Conservation (phyloP, 2,888 invertebrate genomes). For the Gymnocheta viridis region DNA sequence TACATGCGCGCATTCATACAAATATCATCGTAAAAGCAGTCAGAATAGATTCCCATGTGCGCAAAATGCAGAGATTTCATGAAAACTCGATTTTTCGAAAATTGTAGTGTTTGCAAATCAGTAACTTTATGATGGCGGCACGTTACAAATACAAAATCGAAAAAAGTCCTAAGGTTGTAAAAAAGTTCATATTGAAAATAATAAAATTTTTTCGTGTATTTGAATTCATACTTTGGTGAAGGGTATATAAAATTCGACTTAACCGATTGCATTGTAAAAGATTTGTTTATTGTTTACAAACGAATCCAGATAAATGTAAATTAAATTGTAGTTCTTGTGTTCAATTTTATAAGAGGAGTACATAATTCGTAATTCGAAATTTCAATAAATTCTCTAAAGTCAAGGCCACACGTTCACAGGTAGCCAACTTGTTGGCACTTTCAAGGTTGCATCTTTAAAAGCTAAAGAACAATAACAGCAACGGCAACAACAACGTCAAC, state of each 20-base stretch:
- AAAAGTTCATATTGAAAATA: too few species aligned
- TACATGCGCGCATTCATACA: too few species aligned
- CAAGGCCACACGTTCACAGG: not conserved
- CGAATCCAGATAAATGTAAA: not conserved
- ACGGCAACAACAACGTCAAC: not conserved
- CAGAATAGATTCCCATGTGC: too few species aligned
- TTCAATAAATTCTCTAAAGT: slow-evolving; percentile 15
- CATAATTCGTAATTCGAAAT: slow-evolving; percentile 23
- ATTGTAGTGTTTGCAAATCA: too few species aligned
- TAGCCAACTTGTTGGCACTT: not conserved
- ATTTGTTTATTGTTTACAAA: not conserved
- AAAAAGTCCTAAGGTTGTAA: too few species aligned
- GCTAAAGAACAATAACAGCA: not conserved
- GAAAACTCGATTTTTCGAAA: too few species aligned
- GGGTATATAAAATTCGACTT: not conserved
- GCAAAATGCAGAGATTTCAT: too few species aligned
- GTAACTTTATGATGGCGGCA: too few species aligned
- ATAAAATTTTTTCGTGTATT: too few species aligned
- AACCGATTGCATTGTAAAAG: not conserved
- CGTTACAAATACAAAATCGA: too few species aligned
- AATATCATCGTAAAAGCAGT: too few species aligned
- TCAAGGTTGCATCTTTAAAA: slow-evolving; percentile 28
- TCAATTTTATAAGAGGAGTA: slow-evolving; percentile 2
- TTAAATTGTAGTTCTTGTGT: not conserved
- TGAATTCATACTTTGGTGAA: not conserved